Evolutionary conservation across 1,140 invertebrate species (phyloP), one percentile per base, ranked within the genome.

Genomic region (Octopus bimaculoides): DNA sequence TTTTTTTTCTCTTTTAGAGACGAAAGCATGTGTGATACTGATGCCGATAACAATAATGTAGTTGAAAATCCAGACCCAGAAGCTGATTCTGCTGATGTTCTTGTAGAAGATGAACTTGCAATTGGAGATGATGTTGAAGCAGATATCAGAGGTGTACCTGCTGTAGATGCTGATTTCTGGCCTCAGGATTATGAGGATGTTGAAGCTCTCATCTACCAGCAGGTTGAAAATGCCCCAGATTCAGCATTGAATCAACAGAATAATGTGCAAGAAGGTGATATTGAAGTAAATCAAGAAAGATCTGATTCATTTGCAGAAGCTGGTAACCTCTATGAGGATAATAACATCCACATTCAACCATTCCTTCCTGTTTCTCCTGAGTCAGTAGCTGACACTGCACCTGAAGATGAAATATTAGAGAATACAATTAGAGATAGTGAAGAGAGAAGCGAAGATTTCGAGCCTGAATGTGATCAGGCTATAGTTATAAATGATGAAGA

Each of bases 51-150:
- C 74, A 81, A 61, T 55, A 82, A 80, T 52, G 41, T 80, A 52
- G 78, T 56, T 53, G 84, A 85, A 81, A 85, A 85, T 79, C 84
- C 84, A 76, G 81, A 84, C 10, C 83, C 84, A 77, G 84, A 85
- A 80, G 82, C 82, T 71, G 84, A 85, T 55, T 74, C 69, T 66
- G 79, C 79, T 61, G 41, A 78, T 78, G 54, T 61, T 41, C 5
- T 78, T 61, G 14, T 41, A 26, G 54, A 41, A 8, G 55, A 78
- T 61, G 77, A 78, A 26, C 66, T 78, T n/a, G 55, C 20, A 26
- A 54, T 52, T 41, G 54, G 56, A 14, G 55, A 78, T 78, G 77
- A 78, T 17, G 66, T 52, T 61, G 55, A 78, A 78, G 8, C 66
- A 17, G 66, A 71, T 20, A 71, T 71, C 7, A 71, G 66, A 71